Evolutionary conservation across 2,113 vertebrate species (phyloP), one percentile per base, ranked within the genome.

Genomic region (Mesembrinibis cayennensis): DNA sequence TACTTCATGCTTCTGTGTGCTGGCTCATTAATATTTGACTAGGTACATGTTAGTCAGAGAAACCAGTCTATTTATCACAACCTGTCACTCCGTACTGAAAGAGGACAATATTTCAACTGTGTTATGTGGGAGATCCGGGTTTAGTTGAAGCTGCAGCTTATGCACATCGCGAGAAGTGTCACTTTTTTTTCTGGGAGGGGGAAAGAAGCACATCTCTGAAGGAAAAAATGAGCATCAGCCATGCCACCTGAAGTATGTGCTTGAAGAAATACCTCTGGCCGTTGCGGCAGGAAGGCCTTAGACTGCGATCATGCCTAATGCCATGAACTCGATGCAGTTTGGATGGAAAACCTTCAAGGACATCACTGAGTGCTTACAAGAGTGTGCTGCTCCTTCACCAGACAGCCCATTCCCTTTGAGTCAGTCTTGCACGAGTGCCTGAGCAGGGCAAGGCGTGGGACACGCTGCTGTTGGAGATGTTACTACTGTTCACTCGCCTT

Each of bases 1-100:
- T 58, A 96, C 50, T 94, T 88, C 90, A 96, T 77, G 77, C 91
- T 96, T 94, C 81, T 92, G 74, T 52, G 91, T 91, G 76, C 62
- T 9, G 58, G 79, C 94, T 86, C 80, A 72, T 96, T 92, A 91
- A 81, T 82, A 87, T 85, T 95, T 88, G 59, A 67, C 93, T 95
- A 55, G 53, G 89, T 80, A 91, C 66, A 67, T 0, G 15, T 82
- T 86, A 96, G 85, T 71, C 66, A 87, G 82, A 90, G 90, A 93
- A 95, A 96, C 32, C 77, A 78, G n/a, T 87, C 92, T 94, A 47
- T 88, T 94, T 83, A 72, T 87, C 93, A 84, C 45, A 74, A 81
- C 63, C 72, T 87, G 82, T 86, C 95, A 71, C 91, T 91, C 82
- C 50, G 7, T 47, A 56, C 87, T 95, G 58, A 58, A 47, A 78